phyloP scores from a whole-genome alignment of 2,113 vertebrate species.

The Nothobranchius furzeri region DNA sequence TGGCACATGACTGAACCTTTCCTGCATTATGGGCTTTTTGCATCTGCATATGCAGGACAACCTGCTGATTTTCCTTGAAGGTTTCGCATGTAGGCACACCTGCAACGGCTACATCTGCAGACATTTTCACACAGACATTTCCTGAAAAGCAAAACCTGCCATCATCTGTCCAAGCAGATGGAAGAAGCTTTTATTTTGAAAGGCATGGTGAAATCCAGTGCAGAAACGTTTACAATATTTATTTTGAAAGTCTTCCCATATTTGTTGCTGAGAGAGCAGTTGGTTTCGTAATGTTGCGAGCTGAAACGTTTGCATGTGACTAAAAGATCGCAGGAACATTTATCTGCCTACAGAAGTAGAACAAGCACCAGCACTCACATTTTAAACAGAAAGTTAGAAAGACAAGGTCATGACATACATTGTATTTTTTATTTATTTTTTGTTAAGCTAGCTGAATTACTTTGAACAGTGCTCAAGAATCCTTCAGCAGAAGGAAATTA shows the following conservation, averaged over 20 bases:
- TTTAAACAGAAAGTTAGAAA: constrained; percentile 46
- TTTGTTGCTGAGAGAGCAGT: not conserved
- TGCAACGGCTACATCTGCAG: constrained; percentile 20
- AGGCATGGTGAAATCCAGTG: not conserved
- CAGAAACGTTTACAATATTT: not conserved
- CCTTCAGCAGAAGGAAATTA: constrained; percentile 33
- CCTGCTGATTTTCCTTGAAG: constrained; percentile 6
- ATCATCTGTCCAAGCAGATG: constrained; percentile 5
- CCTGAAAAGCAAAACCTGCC: constrained; percentile 10
- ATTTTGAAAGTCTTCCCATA: not conserved
- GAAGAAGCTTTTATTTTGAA: not conserved
- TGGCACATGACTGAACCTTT: constrained; percentile 36
- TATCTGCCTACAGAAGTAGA: not conserved
- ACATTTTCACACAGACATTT: not conserved
- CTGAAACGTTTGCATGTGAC: not conserved
- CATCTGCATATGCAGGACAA: constrained; percentile 15
- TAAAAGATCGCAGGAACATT: not conserved
- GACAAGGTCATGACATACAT: constrained; percentile 56
- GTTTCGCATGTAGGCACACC: constrained; percentile 12
- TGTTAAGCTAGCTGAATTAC: constrained; percentile 34
- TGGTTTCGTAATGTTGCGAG: not conserved
- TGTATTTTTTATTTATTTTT: constrained; percentile 2
- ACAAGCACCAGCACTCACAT: constrained; percentile 34
- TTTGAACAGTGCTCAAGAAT: constrained; percentile 38
- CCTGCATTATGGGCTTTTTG: constrained; percentile 40